phyloP scores from a whole-genome alignment of 2,113 vertebrate genomes.

The Sorex fumeus region DNA sequence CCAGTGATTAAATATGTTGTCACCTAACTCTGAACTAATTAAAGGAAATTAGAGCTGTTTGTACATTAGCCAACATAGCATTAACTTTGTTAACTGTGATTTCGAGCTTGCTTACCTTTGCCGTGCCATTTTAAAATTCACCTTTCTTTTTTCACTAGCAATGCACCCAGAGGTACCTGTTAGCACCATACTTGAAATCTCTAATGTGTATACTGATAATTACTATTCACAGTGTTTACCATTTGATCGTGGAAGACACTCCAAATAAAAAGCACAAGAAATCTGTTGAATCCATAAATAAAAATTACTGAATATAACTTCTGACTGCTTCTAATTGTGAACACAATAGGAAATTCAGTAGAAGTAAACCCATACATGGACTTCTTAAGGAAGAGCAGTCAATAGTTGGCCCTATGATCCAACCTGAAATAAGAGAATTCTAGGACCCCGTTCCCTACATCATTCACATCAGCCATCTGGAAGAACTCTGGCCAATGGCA shows the following conservation, averaged over 20 bases:
- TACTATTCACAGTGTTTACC: background rate
- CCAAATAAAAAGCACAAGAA: background rate
- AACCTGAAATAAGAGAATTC: background rate
- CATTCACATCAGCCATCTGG: background rate
- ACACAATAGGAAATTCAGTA: background rate
- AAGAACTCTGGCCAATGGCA: background rate
- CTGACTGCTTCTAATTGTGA: too few relatives aligned
- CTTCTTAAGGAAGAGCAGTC: background rate
- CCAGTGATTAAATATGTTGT: slow-evolving; percentile 90
- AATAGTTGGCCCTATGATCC: background rate
- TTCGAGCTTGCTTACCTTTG: slow-evolving; percentile 28
- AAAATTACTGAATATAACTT: slow-evolving; percentile 25
- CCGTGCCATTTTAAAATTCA: slow-evolving; percentile 15
- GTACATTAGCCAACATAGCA: slow-evolving; percentile 78
- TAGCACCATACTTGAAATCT: slow-evolving; percentile 37
- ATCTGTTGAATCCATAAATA: slow-evolving; percentile 19
- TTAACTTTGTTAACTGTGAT: slow-evolving; percentile 82
- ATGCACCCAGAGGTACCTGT: background rate
- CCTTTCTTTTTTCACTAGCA: slow-evolving; percentile 22
- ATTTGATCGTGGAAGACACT: slow-evolving; percentile 9
- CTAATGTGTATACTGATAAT: background rate
- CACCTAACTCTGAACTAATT: slow-evolving; percentile 89
- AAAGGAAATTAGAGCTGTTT: slow-evolving; percentile 87
- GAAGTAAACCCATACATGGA: background rate
- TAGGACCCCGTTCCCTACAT: accelerated